Evolutionary conservation across 2,113 vertebrate species (phyloP).

Genomic region (Patagioenas fasciata): DNA sequence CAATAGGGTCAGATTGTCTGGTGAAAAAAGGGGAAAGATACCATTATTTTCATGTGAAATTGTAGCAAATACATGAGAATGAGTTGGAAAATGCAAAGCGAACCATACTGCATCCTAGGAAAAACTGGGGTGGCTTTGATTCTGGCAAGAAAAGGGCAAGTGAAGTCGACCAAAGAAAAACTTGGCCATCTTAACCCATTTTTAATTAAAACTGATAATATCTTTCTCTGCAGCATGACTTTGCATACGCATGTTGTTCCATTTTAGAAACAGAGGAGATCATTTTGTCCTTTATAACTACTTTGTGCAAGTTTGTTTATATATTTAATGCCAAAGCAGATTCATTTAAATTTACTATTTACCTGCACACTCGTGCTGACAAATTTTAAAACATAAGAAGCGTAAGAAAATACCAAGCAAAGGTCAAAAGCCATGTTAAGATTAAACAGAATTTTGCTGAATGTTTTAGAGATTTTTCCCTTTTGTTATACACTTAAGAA

Average conservation of each 20-base stretch:
- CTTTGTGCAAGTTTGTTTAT: neutral
- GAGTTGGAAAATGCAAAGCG: neutral
- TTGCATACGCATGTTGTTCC: neutral
- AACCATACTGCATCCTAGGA: neutral
- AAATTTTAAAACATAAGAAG: neutral
- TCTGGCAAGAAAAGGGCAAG: neutral
- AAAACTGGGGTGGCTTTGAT: neutral
- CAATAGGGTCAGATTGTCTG: neutral
- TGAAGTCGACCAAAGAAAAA: neutral
- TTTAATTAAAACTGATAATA: conserved; percentile 36
- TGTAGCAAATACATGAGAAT: neutral
- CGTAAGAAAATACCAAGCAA: neutral
- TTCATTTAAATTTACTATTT: neutral
- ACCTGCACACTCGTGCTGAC: neutral
- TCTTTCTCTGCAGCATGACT: conserved; percentile 5
- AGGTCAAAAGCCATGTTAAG: neutral
- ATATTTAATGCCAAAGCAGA: neutral
- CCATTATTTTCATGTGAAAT: neutral
- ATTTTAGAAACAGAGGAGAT: neutral
- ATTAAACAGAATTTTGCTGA: neutral
- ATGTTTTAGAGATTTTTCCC: neutral
- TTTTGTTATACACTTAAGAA: neutral
- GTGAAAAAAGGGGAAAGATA: neutral
- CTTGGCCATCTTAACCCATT: neutral
- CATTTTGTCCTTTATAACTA: neutral